Evolutionary conservation across 2,797 vertebrate genomes (phyloP), one percentile per base, ranked within the genome.

Genomic region (Miichthys miiuy): DNA sequence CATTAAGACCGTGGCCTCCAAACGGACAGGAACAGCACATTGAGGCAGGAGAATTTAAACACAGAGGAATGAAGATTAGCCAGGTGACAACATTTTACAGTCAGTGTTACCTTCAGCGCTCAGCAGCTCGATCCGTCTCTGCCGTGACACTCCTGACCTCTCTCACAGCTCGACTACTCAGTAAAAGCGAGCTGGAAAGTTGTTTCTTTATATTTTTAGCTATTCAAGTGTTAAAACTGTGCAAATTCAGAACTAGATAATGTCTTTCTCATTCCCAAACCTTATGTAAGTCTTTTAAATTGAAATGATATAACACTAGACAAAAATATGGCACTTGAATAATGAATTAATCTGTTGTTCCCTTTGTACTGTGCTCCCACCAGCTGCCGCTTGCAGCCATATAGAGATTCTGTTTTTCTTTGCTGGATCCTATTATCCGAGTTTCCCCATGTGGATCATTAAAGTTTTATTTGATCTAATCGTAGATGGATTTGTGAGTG

Each of bases 381-480:
- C 65, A 48, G 30, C 20, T 25, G 60, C 57, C n/a, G 60, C 51
- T n/a, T 60, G 34, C 57, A 7, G 65, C 30, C 55, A 48, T 34
- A 60, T 21, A 50, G 6, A 76, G 41, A 55, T 69, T 64, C 48
- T 51, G 5, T 54, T 77, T 63, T 60, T 74, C 68, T 46, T 11
- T 10, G 23, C 51, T 23, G 46, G 27, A 72, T 74, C 60, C 65
- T 60, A 44, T 82, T 79, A 68, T 68, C 52, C 70, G 2, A 0
- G 7, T 83, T 79, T 73, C 67, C 63, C 38, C 71, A 77, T 8
- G 27, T 50, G 72, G 68, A 84, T 87, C 62, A 69, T 71, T 82
- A 42, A 75, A 67, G 62, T 56, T 84, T 81, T n/a, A 75, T 84
- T 81, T 61, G 60, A 86, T 89, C 82, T 86, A 83, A 82, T 76